Conservation (phyloP, 1,140 invertebrate genomes). For the Hyles euphorbiae region DNA sequence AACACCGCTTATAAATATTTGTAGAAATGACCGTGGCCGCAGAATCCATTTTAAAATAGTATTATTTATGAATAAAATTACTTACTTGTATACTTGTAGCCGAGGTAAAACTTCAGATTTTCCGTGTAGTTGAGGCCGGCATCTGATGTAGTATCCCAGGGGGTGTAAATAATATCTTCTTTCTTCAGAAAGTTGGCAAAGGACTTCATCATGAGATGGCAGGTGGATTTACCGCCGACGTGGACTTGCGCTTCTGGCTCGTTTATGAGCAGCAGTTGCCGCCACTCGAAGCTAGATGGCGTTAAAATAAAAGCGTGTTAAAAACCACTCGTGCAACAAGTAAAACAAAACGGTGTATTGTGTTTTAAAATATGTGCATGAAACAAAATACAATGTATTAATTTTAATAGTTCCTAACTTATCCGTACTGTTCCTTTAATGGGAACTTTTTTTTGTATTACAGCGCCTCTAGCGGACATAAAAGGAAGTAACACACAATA, state of each 20-base stretch:
- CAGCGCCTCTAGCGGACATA: too few species aligned
- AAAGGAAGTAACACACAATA: too few species aligned
- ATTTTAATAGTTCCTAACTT: too few species aligned
- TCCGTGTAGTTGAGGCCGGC: conserved; percentile 74
- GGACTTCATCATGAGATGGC: conserved; percentile 82
- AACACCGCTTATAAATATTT: too few species aligned
- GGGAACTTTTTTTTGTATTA: too few species aligned
- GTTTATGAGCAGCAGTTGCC: conserved; percentile 82
- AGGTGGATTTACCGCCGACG: conserved; percentile 80
- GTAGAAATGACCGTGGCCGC: too few species aligned
- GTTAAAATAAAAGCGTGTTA: conserved; percentile 52
- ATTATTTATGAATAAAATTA: conserved; percentile 23
- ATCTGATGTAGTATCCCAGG: conserved; percentile 76
- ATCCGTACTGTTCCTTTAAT: too few species aligned
- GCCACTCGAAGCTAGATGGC: conserved; percentile 81
- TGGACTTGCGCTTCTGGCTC: conserved; percentile 80
- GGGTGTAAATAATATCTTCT: conserved; percentile 69
- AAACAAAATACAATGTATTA: not conserved
- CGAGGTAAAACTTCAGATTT: conserved; percentile 64
- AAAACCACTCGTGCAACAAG: conserved; percentile 29
- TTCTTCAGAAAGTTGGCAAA: conserved; percentile 79
- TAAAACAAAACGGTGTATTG: not conserved
- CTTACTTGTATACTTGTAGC: conserved; percentile 77
- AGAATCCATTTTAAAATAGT: too few species aligned
- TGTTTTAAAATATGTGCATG: not conserved